A percentile compares a stretch with the other conserved stretches of the same genome.
Conservation (phyloP, 2,797 vertebrate species). For the Odontamblyopus lacepedii region DNA sequence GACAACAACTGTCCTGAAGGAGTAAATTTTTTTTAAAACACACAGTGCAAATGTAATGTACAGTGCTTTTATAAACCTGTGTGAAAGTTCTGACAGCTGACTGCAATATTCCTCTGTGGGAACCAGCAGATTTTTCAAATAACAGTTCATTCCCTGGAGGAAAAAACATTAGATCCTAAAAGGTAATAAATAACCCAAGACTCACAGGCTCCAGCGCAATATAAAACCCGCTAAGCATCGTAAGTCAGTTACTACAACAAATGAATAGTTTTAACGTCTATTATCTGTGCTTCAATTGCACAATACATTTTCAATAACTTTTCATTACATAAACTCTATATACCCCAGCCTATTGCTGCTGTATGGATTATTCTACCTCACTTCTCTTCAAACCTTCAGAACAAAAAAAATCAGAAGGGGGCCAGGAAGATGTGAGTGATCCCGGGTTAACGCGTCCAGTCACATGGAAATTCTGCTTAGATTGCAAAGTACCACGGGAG, state of each 20-base stretch:
- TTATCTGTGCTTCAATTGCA: background rate
- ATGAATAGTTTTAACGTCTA: background rate
- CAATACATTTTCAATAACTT: conserved; percentile 5
- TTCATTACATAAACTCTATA: background rate
- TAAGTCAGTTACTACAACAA: background rate
- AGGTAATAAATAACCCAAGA: conserved; percentile 5
- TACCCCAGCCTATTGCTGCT: background rate
- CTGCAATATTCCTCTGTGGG: background rate
- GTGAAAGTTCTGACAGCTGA: background rate
- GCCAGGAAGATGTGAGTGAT: conserved; percentile 63
- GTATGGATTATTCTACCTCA: conserved; percentile 47
- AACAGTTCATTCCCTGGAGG: background rate
- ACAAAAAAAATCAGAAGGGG: conserved; percentile 67
- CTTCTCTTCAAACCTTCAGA: conserved; percentile 40
- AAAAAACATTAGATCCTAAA: conserved; percentile 1
- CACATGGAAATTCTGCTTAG: conserved; percentile 74
- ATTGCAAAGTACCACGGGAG: conserved; percentile 74
- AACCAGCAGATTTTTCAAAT: conserved; percentile 1
- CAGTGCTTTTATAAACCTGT: background rate
- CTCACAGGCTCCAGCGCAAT: background rate
- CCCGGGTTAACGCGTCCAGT: conserved; percentile 66
- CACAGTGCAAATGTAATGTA: background rate
- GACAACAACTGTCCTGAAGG: too few relatives aligned
- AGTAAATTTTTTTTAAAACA: too few relatives aligned
- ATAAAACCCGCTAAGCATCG: background rate